Conservation (phyloP, 2,113 vertebrate species). For the Rallus limicola region DNA sequence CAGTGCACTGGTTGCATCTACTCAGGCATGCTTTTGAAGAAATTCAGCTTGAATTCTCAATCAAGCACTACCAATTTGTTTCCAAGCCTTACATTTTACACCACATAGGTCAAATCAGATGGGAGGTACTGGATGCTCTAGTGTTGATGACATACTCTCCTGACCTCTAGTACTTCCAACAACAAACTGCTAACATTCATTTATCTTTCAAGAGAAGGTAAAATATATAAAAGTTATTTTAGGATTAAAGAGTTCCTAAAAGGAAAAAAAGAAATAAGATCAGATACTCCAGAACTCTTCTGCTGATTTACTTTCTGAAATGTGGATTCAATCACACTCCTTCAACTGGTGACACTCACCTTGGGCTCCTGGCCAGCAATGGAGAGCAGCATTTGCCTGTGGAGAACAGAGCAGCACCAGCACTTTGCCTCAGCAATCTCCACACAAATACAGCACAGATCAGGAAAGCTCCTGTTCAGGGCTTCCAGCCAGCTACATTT, state of each 20-base stretch:
- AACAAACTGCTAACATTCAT: background rate
- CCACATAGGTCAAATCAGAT: background rate
- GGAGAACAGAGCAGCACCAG: background rate
- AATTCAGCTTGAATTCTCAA: background rate
- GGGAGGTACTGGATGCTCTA: background rate
- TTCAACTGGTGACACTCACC: background rate
- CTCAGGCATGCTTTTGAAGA: background rate
- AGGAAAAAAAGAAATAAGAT: background rate
- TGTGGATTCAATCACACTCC: accelerated
- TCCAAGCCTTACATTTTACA: background rate
- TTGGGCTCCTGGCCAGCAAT: background rate
- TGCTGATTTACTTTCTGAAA: background rate
- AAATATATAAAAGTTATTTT: background rate
- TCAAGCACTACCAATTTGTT: background rate
- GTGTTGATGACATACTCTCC: background rate
- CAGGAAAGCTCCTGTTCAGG: background rate
- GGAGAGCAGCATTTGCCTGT: background rate
- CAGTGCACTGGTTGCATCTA: background rate
- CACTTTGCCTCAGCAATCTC: accelerated
- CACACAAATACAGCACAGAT: background rate
- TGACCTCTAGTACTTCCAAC: background rate
- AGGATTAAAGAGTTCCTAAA: background rate
- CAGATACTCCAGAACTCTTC: background rate
- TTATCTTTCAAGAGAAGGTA: background rate
- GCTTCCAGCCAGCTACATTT: background rate